Percentiles rank a stretch among this genome's conserved stretches.
Conservation (phyloP, 1,140 invertebrate genomes). For the Adoxophyes honmai region DNA sequence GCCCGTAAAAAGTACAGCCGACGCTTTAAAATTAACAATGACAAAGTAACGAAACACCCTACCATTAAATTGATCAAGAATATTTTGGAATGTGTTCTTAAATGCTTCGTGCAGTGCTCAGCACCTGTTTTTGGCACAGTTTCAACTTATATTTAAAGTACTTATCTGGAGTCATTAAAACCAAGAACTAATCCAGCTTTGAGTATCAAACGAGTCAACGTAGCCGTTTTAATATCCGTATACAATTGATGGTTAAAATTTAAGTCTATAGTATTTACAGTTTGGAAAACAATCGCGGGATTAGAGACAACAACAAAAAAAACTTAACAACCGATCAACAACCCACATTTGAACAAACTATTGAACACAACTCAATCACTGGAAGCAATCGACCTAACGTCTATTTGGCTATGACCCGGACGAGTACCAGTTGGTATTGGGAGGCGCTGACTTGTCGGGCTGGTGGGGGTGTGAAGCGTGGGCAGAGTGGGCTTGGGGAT, state of each 20-base stretch:
- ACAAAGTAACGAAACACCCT: neutral
- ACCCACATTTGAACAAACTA: conserved; percentile 9
- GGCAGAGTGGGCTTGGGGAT: conserved; percentile 81
- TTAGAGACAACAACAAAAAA: conserved; percentile 18
- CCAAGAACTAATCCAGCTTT: neutral
- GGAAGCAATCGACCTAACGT: conserved; percentile 16
- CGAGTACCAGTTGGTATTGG: conserved; percentile 86
- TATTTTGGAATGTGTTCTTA: conserved; percentile 8
- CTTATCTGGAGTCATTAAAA: neutral
- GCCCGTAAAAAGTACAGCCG: neutral
- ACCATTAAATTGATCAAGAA: conserved; percentile 1
- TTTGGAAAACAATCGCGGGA: conserved; percentile 21
- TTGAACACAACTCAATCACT: conserved; percentile 12
- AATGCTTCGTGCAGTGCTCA: conserved; percentile 11
- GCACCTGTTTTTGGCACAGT: conserved; percentile 14
- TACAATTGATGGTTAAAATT: neutral
- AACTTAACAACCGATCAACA: conserved; percentile 42
- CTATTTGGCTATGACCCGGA: conserved; percentile 82
- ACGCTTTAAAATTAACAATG: neutral
- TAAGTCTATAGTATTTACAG: conserved; percentile 21
- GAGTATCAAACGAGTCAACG: conserved; percentile 1
- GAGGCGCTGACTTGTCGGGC: conserved; percentile 76
- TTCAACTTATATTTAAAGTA: conserved; percentile 12
- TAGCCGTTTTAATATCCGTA: conserved; percentile 8
- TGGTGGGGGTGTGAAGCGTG: conserved; percentile 69